These are phyloP conservation scores for Drosophila pachea DNA, from an alignment of 1,140 invertebrate genomes.

Conservation along the genomic window DNA sequence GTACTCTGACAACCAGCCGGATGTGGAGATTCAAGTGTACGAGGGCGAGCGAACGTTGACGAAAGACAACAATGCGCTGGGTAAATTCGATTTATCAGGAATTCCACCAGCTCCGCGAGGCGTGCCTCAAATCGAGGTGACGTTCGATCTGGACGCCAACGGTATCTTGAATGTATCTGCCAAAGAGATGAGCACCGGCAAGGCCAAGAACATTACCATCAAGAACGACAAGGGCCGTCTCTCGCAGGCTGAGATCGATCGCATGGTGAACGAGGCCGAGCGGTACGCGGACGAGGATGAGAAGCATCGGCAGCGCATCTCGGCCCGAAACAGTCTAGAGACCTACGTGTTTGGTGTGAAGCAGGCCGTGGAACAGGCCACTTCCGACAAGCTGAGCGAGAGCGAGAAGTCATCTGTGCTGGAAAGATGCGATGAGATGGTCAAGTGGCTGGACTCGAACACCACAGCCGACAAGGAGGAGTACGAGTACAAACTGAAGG, in stretches of 20 bases:
- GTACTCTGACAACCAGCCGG: slow-evolving; percentile 86
- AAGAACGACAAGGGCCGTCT: slow-evolving; percentile 91
- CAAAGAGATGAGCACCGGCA: slow-evolving; percentile 81
- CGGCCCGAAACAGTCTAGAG: slow-evolving; percentile 83
- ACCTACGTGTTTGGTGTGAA: slow-evolving; percentile 87
- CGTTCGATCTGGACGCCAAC: slow-evolving; percentile 83
- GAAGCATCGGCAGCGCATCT: slow-evolving; percentile 83
- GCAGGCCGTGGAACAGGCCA: slow-evolving; percentile 80
- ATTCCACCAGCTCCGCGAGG: slow-evolving; percentile 90
- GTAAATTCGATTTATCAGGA: slow-evolving; percentile 88
- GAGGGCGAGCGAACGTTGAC: slow-evolving; percentile 87
- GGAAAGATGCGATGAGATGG: slow-evolving; percentile 81
- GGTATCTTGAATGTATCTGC: slow-evolving; percentile 84
- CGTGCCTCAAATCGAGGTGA: slow-evolving; percentile 87
- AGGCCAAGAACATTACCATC: slow-evolving; percentile 88
- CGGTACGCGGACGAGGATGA: slow-evolving; percentile 82
- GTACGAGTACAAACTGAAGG: slow-evolving; percentile 82
- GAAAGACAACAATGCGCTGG: slow-evolving; percentile 87
- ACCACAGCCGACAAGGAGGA: slow-evolving; percentile 83
- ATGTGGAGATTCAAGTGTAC: slow-evolving; percentile 84
- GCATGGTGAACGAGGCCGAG: slow-evolving; percentile 70
- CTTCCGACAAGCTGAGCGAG: slow-evolving; percentile 82
- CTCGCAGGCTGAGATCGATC: slow-evolving; percentile 89
- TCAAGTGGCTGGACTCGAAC: slow-evolving; percentile 83
- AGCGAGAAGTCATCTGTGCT: slow-evolving; percentile 82